phyloP scores from a whole-genome alignment of 2,888 invertebrate genomes.

The Temnothorax ravouxi region DNA sequence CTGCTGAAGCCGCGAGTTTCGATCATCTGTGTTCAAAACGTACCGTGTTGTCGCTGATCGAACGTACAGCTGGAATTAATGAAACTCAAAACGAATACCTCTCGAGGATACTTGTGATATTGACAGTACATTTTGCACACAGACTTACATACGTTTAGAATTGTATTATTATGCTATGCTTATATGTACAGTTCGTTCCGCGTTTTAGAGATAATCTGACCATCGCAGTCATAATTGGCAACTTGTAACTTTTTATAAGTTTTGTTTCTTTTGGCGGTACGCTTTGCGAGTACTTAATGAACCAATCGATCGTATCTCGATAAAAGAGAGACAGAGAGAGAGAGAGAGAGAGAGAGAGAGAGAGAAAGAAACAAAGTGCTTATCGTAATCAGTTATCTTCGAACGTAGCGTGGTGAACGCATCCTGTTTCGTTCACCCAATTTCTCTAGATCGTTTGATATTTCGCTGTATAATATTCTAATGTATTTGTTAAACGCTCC shows the following conservation, averaged over 20 bases:
- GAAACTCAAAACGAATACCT: neutral
- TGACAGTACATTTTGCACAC: constrained; percentile 38
- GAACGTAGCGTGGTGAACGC: neutral
- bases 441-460: constrained; percentile 45
- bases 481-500: constrained; percentile 21
- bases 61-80: neutral
- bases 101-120: neutral
- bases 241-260: constrained; percentile 49
- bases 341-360: constrained; percentile 18
- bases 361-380: constrained; percentile 26
- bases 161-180: constrained; percentile 43
- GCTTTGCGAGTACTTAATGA: constrained; percentile 26
- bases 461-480: constrained; percentile 45
- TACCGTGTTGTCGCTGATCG: neutral
- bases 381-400: constrained; percentile 1
- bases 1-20: constrained; percentile 44
- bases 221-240: constrained; percentile 56
- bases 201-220: constrained; percentile 46
- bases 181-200: constrained; percentile 45
- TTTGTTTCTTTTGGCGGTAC: constrained; percentile 21
- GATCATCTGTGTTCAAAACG: constrained; percentile 26
- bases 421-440: neutral
- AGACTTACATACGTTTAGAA: constrained; percentile 38
- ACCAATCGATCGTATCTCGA: constrained; percentile 8
- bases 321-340: neutral